Evolutionary conservation across 2,888 invertebrate species (phyloP), one percentile per base, ranked within the genome.

Genomic region (Endomychus coccineus): DNA sequence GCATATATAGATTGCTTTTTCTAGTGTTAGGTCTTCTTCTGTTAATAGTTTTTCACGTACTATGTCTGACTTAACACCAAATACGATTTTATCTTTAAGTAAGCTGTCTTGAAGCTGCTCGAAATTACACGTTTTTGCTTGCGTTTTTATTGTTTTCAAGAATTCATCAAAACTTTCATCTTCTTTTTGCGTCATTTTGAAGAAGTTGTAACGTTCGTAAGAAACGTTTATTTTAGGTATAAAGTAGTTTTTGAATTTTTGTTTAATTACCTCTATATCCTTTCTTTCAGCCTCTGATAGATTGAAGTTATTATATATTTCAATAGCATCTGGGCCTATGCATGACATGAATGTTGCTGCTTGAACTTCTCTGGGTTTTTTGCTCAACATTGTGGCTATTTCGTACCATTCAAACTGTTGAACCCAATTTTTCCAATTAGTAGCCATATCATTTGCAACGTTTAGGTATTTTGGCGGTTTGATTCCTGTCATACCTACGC

Each of bases 191-290:
- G 27, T 27, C 11, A 35, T 40, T 32, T 51, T 42, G 17, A 52
- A 48, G 44, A 51, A 51, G 38, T 36, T 43, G 27, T 48, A 46
- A 24, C 45, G 40, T 36, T 46, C 42, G 25, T 44, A 43, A 2
- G 45, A 46, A 2, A 48, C 24, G 33, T 49, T 52, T 30, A 28
- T 40, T 23, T 46, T 45, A 4, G 52, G 50, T 7, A 42, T 16
- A 25, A 50, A 48, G 24, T 48, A 39, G 2, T 43, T 31, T 34
- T 49, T 31, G 36, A 52, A 51, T 25, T 35, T 44, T 10, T 42
- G 17, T 33, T 34, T 46, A 7, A 46, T 44, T 5, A 29, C 21
- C 17, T 36, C 15, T 13, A 41, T 2, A 21, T 43, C 25, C 15
- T 40, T 40, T 34, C 33, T 27, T 14, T 42, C 29, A n/a, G 16